Percentiles rank a stretch among this genome's conserved stretches.
phyloP scores from a whole-genome alignment of 2,113 vertebrate genomes.

The Anguilla rostrata region DNA sequence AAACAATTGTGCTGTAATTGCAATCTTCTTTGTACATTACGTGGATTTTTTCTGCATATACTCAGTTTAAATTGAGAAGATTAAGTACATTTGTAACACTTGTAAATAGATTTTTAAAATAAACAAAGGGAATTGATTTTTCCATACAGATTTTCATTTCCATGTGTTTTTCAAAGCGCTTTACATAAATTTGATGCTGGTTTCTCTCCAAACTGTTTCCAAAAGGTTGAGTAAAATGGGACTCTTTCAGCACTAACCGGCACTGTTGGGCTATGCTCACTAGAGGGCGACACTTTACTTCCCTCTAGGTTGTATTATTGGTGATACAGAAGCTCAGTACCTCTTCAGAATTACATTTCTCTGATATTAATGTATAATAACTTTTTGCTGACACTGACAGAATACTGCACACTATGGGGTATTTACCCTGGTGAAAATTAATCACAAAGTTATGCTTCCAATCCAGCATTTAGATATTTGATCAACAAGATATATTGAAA shows the following conservation, averaged over 20 bases:
- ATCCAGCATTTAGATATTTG: background rate
- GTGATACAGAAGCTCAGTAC: background rate
- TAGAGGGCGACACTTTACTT: background rate
- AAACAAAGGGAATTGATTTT: slow-evolving; percentile 41
- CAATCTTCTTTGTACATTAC: slow-evolving; percentile 91
- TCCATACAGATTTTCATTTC: background rate
- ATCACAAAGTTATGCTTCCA: background rate
- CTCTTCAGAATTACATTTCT: background rate
- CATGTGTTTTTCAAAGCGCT: background rate
- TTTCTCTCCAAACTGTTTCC: background rate
- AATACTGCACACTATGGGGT: background rate
- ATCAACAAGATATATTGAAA: background rate
- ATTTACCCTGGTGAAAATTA: background rate
- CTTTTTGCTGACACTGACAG: background rate
- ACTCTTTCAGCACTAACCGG: background rate
- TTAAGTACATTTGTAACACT: slow-evolving; percentile 86
- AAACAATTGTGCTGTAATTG: slow-evolving; percentile 90
- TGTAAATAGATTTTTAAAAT: slow-evolving; percentile 99
- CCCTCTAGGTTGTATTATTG: background rate
- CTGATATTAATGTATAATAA: background rate
- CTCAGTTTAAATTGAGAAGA: slow-evolving; percentile 69
- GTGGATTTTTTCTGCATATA: slow-evolving; percentile 90
- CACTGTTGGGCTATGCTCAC: background rate
- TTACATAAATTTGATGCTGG: background rate
- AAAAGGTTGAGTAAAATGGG: background rate